Base-by-base conservation (phyloP, 2,113 vertebrate species). In the Plotosus lineatus region DNA sequence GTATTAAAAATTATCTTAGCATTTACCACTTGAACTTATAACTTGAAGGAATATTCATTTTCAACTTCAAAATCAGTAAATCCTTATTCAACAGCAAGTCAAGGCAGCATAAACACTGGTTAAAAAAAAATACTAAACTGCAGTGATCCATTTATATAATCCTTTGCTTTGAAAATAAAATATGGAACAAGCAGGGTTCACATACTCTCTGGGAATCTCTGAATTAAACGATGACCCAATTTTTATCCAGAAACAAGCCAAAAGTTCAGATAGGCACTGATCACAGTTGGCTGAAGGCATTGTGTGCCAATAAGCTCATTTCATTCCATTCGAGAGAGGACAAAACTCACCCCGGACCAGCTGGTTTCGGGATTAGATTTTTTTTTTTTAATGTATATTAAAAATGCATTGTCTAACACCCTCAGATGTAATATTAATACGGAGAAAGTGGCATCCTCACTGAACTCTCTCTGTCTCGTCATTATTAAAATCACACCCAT, bases 331-430 rank as follows among this genome's bases (percentile, higher is more conserved):
- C 75, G 55, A 60, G 26, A 71, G 26, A n/a, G 21, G 46, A 55
- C 28, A 3, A 50, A 40, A 71, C 17, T 44, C 28, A 44, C 68
- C 12, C 60, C 44, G 28, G 66, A 66, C 38, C 75, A 83, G 77
- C 60, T 84, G 82, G 23, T 58, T 75, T 40, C 74, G 56, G 28
- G 33, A 75, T 76, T 48, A 76, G 82, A 28, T n/a, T n/a, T n/a
- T n/a, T n/a, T n/a, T n/a, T n/a, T n/a, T n/a, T n/a, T n/a, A 66
- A 31, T 68, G 46, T 33, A 75, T 61, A 71, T 80, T 61, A 79
- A 74, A 83, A 56, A 75, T 38, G 28, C 19, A 48, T 38, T 60
- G 68, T 15, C 9, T 38, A 42, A 80, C 28, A 53, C 66, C 11
- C 78, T 56, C 31, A 63, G 33, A 42, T 33, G 69, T 75, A 74